Conservation (phyloP, 2,113 vertebrate genomes). For the Todiramphus chloris region DNA sequence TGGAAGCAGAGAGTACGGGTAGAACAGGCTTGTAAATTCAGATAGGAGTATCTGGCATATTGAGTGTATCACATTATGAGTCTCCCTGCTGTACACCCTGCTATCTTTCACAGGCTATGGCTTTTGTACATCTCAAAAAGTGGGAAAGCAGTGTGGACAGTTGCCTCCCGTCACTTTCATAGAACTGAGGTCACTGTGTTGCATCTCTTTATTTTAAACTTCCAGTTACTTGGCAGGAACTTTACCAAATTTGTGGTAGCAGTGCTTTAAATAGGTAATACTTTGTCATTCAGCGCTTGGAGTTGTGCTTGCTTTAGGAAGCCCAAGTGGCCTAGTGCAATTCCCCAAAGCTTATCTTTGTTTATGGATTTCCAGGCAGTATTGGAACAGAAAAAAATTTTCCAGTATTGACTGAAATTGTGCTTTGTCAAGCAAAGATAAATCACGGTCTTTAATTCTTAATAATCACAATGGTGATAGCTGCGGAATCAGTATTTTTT, state of each 20-base stretch:
- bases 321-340: neutral
- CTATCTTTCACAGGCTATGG: neutral
- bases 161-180: neutral
- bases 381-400: neutral
- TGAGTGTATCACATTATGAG: fast-evolving
- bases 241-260: neutral
- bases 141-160: neutral
- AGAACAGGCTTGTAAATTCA: neutral
- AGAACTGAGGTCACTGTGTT: neutral
- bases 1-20: neutral
- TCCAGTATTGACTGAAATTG: neutral
- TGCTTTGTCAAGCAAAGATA: neutral
- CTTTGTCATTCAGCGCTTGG: neutral
- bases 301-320: neutral
- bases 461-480: neutral
- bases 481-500: neutral
- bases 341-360: neutral
- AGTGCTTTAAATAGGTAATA: neutral
- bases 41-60: neutral
- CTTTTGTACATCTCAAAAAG: neutral
- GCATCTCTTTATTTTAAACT: neutral
- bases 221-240: neutral
- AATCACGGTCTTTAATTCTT: neutral
- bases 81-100: fast-evolving
- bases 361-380: neutral